A percentile compares a stretch with the other conserved stretches of the same genome.
phyloP scores from a whole-genome alignment of 2,113 vertebrate species.

The Eira barbara region DNA sequence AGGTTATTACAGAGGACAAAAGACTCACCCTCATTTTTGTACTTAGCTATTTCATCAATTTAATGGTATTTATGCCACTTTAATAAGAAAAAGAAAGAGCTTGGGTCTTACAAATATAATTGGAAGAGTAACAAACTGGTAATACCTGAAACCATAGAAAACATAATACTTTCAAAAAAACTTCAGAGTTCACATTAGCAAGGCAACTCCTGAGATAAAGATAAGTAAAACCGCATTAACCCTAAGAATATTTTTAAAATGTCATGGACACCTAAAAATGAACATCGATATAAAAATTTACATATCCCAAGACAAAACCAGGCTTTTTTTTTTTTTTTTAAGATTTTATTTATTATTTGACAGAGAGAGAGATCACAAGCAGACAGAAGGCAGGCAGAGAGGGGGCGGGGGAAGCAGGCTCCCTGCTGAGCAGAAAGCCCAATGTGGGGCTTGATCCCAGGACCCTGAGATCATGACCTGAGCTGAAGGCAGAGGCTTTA shows the following conservation, averaged over 20 bases:
- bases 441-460: no score
- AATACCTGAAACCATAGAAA: conserved; percentile 60
- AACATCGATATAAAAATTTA: not conserved
- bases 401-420: no score
- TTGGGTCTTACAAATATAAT: conserved; percentile 51
- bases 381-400: no score
- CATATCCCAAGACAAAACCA: not conserved
- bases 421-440: no score
- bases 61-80: conserved; percentile 78
- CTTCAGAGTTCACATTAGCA: conserved; percentile 55
- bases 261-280: no score
- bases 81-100: conserved; percentile 78
- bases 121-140: conserved; percentile 67
- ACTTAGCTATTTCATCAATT: conserved; percentile 80
- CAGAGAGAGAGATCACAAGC: no score
- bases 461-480: no score
- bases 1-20: conserved; percentile 63
- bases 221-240: conserved; percentile 47
- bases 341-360: no score
- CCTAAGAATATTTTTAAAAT: conserved; percentile 36
- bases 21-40: conserved; percentile 65
- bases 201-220: conserved; percentile 46
- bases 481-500: no score
- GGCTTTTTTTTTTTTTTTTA: no score
- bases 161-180: conserved; percentile 62